Evolutionary conservation across 2,888 invertebrate species (phyloP), one percentile per base, ranked within the genome.

Genomic region (Laspeyria flexula): DNA sequence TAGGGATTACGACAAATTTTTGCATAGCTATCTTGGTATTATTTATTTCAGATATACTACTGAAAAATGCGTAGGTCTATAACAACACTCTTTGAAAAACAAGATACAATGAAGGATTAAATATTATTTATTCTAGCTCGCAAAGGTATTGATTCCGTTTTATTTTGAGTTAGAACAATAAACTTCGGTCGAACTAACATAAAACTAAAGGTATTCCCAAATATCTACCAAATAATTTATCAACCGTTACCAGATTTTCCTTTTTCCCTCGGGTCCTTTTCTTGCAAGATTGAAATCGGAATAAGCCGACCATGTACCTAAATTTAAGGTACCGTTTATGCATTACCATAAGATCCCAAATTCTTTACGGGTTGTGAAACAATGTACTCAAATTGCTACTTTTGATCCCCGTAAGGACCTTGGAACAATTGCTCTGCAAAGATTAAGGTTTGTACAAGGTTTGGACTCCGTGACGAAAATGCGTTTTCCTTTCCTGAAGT

Each of bases 371-470:
- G 39, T 42, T 33, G 12, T 54, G 43, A 63, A 59, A 71, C 68
- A 71, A 74, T 64, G 55, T 54, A 55, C 52, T 46, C 42, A 34
- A 9, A 12, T 42, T 34, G 47, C 59, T 51, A 43, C 46, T 47
- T 66, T 65, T 73, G 66, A 72, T 73, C 71, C 63, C 34, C 39
- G 49, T 69, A 65, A 69, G 64, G 65, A 60, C 61, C 52, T 54
- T 65, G 53, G 62, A 71, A 64, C 63, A 69, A 75, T 71, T 58
- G 64, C 66, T 67, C 63, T 55, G 64, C 60, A 65, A 67, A 65
- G 47, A 71, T 77, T 66, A 71, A 42, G 51, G 52, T 60, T 55
- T 63, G 63, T 62, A 55, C 63, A 60, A 65, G 57, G 58, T 44
- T 23, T 16, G n/a, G n/a, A 5, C 18, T 27, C 25, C 15, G n/a